Conservation (phyloP, 2,113 vertebrate genomes). For the Meles meles region DNA sequence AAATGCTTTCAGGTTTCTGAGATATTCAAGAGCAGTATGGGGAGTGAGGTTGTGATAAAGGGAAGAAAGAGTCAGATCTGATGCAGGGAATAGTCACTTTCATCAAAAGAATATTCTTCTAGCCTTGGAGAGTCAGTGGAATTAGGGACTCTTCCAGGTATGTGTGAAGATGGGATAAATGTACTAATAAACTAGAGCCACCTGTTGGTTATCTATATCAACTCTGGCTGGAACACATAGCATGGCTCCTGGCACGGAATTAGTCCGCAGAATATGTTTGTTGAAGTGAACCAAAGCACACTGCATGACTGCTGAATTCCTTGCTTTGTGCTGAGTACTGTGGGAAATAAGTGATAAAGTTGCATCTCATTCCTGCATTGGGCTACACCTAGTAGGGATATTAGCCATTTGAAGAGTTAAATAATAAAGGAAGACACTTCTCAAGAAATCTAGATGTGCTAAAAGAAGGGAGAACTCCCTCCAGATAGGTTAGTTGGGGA, state of each 20-base stretch:
- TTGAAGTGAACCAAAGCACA: not conserved
- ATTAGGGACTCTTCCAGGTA: not conserved
- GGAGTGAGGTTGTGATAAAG: not conserved
- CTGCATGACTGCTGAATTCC: not conserved
- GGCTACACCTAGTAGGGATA: not conserved
- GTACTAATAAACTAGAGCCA: not conserved
- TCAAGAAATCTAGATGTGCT: not conserved
- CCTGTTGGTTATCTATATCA: not conserved
- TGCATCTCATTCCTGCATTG: not conserved
- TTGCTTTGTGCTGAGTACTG: not conserved
- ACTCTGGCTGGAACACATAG: not conserved
- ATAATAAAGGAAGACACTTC: constrained; percentile 5
- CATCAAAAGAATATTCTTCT: not conserved
- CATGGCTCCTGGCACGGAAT: not conserved
- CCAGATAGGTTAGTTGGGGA: not conserved
- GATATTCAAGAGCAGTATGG: not conserved
- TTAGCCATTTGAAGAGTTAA: constrained; percentile 4
- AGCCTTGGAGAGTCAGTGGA: not conserved
- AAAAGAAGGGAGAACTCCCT: not conserved
- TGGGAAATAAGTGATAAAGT: not conserved
- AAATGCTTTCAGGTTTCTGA: not conserved
- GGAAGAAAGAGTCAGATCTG: not conserved
- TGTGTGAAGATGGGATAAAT: not conserved
- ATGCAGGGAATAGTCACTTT: not conserved
- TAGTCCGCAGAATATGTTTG: not conserved